Evolutionary conservation across 2,888 invertebrate genomes (phyloP).

Genomic region (Gari tellinella): DNA sequence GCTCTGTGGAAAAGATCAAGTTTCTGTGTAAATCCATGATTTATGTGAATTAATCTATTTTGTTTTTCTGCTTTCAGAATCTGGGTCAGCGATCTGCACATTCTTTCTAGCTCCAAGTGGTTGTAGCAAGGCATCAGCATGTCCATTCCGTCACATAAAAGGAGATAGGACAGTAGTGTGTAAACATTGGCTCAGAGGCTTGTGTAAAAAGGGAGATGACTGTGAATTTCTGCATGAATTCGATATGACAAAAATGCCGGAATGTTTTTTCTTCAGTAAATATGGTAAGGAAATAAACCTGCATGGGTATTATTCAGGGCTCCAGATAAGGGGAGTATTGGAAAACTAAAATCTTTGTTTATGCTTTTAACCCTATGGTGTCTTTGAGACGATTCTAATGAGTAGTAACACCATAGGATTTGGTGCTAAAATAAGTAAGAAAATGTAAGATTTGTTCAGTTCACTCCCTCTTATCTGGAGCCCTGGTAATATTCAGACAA

Average conservation of each 20-base stretch:
- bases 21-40: too few relatives aligned
- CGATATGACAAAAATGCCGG: slow-evolving; percentile 99
- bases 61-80: slow-evolving; percentile 87
- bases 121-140: slow-evolving; percentile 95
- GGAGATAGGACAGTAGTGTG: slow-evolving; percentile 99
- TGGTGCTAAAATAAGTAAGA: too few relatives aligned
- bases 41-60: background rate
- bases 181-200: slow-evolving; percentile 99
- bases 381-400: too few relatives aligned
- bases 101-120: slow-evolving; percentile 89
- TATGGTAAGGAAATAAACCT: slow-evolving; percentile 92
- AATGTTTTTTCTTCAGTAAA: slow-evolving; percentile 99
- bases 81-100: slow-evolving; percentile 97
- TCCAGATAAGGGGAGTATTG: too few relatives aligned
- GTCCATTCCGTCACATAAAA: slow-evolving; percentile 98
- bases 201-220: slow-evolving; percentile 99
- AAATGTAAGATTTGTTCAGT: too few relatives aligned
- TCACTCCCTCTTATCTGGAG: too few relatives aligned
- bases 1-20: too few relatives aligned
- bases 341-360: too few relatives aligned
- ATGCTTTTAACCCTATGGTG: too few relatives aligned
- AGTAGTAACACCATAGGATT: too few relatives aligned
- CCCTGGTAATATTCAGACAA: too few relatives aligned
- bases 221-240: slow-evolving; percentile 99
- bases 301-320: too few relatives aligned